These are phyloP conservation scores for Falco biarmicus DNA, from an alignment of 2,797 vertebrate species.

Conservation along the genomic window DNA sequence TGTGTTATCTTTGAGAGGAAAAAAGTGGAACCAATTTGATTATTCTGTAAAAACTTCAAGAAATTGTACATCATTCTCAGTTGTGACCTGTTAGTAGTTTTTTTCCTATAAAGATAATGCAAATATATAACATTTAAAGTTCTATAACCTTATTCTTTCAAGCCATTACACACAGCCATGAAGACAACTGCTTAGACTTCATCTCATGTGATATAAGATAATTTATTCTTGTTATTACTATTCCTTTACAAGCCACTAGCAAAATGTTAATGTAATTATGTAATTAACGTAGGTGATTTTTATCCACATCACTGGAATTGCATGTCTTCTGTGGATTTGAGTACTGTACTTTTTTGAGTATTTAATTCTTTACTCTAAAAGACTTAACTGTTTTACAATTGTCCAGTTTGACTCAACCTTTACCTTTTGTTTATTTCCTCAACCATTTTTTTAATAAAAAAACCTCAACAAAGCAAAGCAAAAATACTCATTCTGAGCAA, in stretches of 20 bases:
- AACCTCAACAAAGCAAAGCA: not conserved
- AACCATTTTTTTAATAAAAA: not conserved
- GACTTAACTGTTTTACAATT: not conserved
- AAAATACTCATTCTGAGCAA: not conserved
- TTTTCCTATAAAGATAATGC: not conserved
- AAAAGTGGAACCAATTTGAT: not conserved
- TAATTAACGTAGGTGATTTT: not conserved
- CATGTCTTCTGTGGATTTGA: not conserved
- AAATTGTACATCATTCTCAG: not conserved
- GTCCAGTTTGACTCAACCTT: not conserved
- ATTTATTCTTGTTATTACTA: not conserved
- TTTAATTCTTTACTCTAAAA: not conserved
- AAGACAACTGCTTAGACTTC: not conserved
- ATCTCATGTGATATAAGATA: not conserved
- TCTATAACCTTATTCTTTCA: not conserved
- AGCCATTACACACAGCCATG: not conserved
- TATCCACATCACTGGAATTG: not conserved
- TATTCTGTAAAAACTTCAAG: not conserved
- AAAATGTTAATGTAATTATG: conserved; percentile 25
- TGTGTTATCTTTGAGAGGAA: not conserved
- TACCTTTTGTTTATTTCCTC: not conserved
- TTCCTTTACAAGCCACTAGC: not conserved
- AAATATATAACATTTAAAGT: not conserved
- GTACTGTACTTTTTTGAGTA: not conserved
- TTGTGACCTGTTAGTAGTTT: not conserved